phyloP scores from a whole-genome alignment of 2,888 invertebrate species.

The Lithosia quadra region DNA sequence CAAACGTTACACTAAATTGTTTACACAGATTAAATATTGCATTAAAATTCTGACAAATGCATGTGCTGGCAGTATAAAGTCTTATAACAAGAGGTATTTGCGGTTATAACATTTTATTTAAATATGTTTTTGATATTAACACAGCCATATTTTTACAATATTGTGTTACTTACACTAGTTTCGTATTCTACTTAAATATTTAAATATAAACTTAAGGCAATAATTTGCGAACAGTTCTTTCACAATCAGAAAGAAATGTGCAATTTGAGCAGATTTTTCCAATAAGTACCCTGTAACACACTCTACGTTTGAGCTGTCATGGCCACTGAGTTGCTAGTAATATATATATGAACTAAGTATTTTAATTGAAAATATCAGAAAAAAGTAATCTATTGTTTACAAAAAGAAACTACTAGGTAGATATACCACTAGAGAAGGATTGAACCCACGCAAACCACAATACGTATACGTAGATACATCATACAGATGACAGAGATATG shows the following conservation, averaged over 20 bases:
- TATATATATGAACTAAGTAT: conserved; percentile 20
- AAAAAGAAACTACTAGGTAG: background rate
- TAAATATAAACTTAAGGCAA: conserved; percentile 50
- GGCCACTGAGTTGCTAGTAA: conserved; percentile 54
- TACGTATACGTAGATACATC: background rate
- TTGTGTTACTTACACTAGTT: conserved; percentile 59
- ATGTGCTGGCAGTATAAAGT: conserved; percentile 69
- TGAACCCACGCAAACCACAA: background rate
- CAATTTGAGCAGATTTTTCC: conserved; percentile 68
- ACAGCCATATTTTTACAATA: conserved; percentile 80
- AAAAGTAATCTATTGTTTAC: background rate
- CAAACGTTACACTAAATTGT: conserved; percentile 8
- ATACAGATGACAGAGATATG: too few relatives aligned
- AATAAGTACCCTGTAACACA: conserved; percentile 70
- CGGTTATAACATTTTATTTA: conserved; percentile 76
- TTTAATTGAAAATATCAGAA: conserved; percentile 18
- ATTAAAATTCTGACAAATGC: conserved; percentile 60
- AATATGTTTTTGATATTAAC: conserved; percentile 84
- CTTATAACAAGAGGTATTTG: conserved; percentile 83
- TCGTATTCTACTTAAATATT: conserved; percentile 57
- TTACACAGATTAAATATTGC: conserved; percentile 8
- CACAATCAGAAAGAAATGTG: conserved; percentile 57
- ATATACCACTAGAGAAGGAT: background rate
- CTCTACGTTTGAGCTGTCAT: conserved; percentile 50
- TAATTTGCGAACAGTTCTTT: conserved; percentile 62